Percentiles rank a stretch among this genome's conserved stretches.
These are phyloP conservation scores for Lepus oiostolus DNA, from an alignment of 2,797 vertebrate species.

Conservation along the genomic window DNA sequence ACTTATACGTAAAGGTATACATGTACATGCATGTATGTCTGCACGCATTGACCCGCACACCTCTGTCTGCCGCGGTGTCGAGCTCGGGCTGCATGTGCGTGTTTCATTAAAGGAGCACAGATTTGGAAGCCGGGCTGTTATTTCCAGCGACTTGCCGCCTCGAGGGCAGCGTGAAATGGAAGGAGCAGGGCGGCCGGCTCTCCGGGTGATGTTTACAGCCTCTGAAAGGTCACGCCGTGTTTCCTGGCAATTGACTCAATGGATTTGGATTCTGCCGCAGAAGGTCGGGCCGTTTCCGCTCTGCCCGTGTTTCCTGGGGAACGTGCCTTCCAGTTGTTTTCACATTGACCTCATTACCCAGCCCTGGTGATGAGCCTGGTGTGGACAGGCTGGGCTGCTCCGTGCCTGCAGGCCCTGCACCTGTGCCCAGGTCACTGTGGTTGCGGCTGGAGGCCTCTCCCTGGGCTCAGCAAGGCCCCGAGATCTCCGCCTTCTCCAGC, in stretches of 20 bases:
- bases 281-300: slow-evolving; percentile 93
- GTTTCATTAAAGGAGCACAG: slow-evolving; percentile 93
- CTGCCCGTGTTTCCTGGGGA: slow-evolving; percentile 94
- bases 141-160: slow-evolving; percentile 96
- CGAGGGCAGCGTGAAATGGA: slow-evolving; percentile 94
- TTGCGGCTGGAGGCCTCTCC: not conserved
- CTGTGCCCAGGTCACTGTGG: slow-evolving; percentile 50
- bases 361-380: slow-evolving; percentile 92
- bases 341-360: slow-evolving; percentile 98
- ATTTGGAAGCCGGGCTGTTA: slow-evolving; percentile 95
- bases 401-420: not conserved
- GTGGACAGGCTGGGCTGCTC: slow-evolving; percentile 77
- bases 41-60: not conserved
- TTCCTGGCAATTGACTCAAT: slow-evolving; percentile 99
- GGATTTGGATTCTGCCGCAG: slow-evolving; percentile 96
- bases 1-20: slow-evolving; percentile 68
- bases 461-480: not conserved
- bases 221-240: slow-evolving; percentile 99
- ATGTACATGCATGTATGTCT: not conserved
- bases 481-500: not conserved
- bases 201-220: slow-evolving; percentile 94
- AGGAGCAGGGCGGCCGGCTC: slow-evolving; percentile 94
- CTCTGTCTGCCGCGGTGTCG: slow-evolving; percentile 89
- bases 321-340: slow-evolving; percentile 95
- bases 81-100: slow-evolving; percentile 91